Conservation (phyloP, 2,888 invertebrate genomes). For the Incurvaria masculella region DNA sequence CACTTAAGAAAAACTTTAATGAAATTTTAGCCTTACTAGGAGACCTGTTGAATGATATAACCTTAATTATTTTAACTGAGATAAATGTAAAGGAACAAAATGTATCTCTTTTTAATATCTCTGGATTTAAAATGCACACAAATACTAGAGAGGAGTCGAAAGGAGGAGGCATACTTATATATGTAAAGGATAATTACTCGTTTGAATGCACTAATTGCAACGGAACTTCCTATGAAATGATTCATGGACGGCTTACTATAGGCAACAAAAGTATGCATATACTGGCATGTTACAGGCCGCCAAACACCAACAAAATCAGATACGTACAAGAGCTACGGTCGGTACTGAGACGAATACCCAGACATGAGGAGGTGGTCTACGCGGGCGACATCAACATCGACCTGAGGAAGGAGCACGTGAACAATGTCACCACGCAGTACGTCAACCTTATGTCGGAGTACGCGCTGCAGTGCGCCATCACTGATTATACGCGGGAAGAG, state of each 20-base stretch:
- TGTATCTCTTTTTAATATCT: background rate
- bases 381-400: no score
- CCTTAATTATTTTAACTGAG: slow-evolving; percentile 1
- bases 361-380: no score
- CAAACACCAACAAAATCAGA: background rate
- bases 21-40: background rate
- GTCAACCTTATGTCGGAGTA: no score
- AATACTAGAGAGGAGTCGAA: background rate
- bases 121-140: background rate
- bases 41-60: background rate
- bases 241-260: background rate
- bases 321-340: background rate
- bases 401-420: no score
- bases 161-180: slow-evolving; percentile 1
- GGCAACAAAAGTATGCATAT: background rate
- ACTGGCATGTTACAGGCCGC: background rate
- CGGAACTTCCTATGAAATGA: background rate
- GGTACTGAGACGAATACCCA: background rate
- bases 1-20: background rate
- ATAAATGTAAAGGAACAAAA: background rate
- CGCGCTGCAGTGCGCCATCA: background rate
- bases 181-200: slow-evolving; percentile 1
- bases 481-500: background rate
- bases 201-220: no score
- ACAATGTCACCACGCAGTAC: no score